Conservation (phyloP, 2,113 vertebrate species). For the Steatornis caripensis region DNA sequence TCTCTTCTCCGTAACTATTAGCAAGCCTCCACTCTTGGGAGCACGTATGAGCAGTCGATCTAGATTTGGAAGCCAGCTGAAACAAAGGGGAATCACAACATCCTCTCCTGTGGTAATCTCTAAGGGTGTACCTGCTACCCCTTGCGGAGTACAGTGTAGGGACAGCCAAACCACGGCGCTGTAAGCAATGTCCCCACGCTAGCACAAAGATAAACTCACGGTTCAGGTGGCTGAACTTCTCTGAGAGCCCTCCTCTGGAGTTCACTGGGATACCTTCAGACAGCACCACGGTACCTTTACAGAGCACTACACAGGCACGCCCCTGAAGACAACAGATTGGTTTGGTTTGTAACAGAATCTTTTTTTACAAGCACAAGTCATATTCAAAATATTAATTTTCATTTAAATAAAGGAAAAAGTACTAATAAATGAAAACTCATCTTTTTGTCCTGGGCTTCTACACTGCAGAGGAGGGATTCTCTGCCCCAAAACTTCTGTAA, state of each 20-base stretch:
- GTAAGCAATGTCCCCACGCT: not conserved
- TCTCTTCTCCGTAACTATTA: not conserved
- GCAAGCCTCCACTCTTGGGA: not conserved
- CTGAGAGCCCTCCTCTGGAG: not conserved
- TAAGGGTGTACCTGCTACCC: not conserved
- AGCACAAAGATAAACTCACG: not conserved
- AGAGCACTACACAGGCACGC: not conserved
- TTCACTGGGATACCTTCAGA: not conserved
- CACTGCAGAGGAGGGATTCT: not conserved
- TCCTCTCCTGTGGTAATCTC: not conserved
- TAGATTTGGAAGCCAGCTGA: not conserved
- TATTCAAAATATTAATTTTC: not conserved
- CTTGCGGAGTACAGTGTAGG: not conserved
- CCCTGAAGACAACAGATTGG: not conserved
- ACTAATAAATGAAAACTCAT: not conserved
- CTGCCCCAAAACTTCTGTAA: not conserved
- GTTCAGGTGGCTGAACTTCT: not conserved
- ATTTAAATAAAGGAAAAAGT: not conserved
- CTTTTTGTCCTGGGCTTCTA: not conserved
- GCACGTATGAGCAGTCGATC: not conserved
- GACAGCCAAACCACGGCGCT: not conserved
- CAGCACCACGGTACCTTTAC: not conserved
- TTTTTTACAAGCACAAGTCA: not conserved
- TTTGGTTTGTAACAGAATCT: not conserved
- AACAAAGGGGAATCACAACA: not conserved